These are phyloP conservation scores for Malurus alboscapulatus DNA, from an alignment of 2,113 vertebrate genomes.

Conservation along the genomic window DNA sequence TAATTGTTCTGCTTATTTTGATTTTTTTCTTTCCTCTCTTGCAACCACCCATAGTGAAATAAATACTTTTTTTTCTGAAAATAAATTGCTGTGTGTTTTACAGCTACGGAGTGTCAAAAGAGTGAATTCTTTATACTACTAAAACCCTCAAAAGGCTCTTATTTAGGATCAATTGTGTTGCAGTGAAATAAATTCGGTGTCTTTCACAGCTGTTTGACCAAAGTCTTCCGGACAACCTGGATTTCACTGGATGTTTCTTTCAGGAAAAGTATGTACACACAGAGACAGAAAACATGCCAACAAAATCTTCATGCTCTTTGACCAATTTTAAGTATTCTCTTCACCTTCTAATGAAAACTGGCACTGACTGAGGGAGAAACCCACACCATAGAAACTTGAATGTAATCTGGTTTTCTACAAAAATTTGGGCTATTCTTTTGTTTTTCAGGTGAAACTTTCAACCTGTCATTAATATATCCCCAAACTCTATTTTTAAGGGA, in stretches of 20 bases:
- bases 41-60: background rate
- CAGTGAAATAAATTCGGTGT: background rate
- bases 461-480: background rate
- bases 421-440: background rate
- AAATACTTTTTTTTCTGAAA: background rate
- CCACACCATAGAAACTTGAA: accelerated
- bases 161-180: background rate
- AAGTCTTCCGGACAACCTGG: background rate
- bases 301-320: background rate
- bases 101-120: background rate
- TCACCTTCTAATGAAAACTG: background rate
- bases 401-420: background rate
- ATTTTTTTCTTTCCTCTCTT: background rate
- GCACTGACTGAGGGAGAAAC: background rate
- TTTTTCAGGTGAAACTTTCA: background rate
- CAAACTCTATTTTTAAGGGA: background rate
- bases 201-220: background rate
- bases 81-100: background rate
- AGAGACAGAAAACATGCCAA: background rate
- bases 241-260: background rate
- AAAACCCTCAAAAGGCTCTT: background rate
- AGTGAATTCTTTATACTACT: background rate
- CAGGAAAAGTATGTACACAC: background rate
- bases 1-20: background rate
- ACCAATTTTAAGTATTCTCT: conserved; percentile 1